Percentiles rank a stretch among this genome's conserved stretches.
Evolutionary conservation across 2,888 invertebrate genomes (phyloP).

Genomic region (Nymphalis polychloros): DNA sequence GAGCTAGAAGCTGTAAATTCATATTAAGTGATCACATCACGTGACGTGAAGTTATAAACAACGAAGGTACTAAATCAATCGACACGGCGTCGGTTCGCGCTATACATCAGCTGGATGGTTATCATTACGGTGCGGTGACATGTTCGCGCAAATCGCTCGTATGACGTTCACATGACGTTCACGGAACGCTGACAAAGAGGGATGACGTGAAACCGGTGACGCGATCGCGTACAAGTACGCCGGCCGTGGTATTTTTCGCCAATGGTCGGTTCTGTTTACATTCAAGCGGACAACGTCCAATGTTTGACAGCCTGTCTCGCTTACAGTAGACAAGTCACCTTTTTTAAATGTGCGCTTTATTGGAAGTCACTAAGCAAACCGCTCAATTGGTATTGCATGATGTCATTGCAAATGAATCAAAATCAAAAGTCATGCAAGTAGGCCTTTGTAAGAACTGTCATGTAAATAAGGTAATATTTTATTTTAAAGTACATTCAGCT

Average conservation of each 20-base stretch:
- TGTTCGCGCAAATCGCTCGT: constrained; percentile 9
- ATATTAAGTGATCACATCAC: no score
- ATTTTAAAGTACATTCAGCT: no score
- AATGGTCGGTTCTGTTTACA: not conserved
- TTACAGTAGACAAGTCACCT: not conserved
- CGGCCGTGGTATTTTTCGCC: not conserved
- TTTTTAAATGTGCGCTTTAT: not conserved
- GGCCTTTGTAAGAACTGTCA: no score
- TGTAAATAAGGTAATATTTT: no score
- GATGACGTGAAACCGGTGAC: constrained; percentile 4
- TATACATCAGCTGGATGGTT: constrained; percentile 14
- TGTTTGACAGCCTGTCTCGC: constrained; percentile 14
- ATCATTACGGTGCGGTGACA: constrained; percentile 5
- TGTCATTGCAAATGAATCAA: not conserved
- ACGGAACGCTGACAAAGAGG: constrained; percentile 7
- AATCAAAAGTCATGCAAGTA: no score
- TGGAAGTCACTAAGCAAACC: no score
- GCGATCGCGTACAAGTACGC: constrained; percentile 1
- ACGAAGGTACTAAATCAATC: not conserved
- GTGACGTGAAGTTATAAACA: not conserved
- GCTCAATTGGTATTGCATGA: constrained; percentile 4
- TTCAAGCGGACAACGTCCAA: not conserved
- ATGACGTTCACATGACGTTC: not conserved
- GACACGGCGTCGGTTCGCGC: not conserved
- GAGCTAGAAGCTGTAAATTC: not conserved